Evolutionary conservation across 2,113 vertebrate genomes (phyloP), one percentile per base, ranked within the genome.

Genomic region (Pseudolaguvia tuberculata): DNA sequence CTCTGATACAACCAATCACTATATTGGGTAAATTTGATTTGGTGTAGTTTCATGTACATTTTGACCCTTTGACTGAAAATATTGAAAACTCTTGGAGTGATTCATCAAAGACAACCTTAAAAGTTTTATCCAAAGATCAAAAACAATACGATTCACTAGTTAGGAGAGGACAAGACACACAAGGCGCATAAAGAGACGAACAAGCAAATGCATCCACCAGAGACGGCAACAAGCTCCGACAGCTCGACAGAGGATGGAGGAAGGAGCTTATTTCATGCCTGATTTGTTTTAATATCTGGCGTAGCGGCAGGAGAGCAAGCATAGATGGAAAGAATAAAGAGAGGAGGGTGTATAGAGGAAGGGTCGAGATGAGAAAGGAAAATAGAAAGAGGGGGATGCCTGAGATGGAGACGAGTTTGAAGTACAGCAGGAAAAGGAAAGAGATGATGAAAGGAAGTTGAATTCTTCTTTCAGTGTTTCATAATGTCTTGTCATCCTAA

Each of bases 221-320:
- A 84, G 79, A 83, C 69, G 78, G 73, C 78, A 84, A 79, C 78
- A 79, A 86, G 84, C 83, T 83, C 84, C 79, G 85, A 84, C 85
- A 82, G 85, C 86, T 80, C 74, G 83, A 81, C 86, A 82, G 85
- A 86, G 85, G 86, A 80, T 72, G 85, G 83, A 89, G 87, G 83
- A 83, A 86, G 83, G 84, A 90, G 87, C 88, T 90, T 89, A 90
- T 92, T 92, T 91, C 88, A 91, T 87, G 88, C 86, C 87, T 89
- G 87, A 89, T 91, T 89, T 88, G 86, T 85, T 88, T 87, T 88
- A 87, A 89, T 88, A 87, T 87, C 85, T 84, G 77, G 65, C 84
- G 86, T 83, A 85, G 84, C 83, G 82, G 82, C 84, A 76, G 83
- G 83, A 83, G 73, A 85, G 76, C 42, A 53, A 53, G 66, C 58